Conservation (phyloP, 2,888 invertebrate species). For the Tridacna gigas region DNA sequence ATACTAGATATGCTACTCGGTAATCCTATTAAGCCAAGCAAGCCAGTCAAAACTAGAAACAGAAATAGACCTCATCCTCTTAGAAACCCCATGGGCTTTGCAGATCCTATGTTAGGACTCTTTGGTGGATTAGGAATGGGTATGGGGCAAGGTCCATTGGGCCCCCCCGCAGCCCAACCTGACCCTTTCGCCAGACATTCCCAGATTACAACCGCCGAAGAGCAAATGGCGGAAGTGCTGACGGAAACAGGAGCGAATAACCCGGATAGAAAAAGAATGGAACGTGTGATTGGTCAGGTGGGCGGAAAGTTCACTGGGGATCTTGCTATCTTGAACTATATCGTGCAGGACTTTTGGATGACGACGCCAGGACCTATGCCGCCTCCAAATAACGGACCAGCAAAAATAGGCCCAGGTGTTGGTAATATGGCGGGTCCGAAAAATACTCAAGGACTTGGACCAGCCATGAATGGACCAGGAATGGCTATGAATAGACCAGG, state of each 20-base stretch:
- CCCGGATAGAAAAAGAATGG: constrained; percentile 43
- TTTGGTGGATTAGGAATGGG: not conserved
- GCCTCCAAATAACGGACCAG: constrained; percentile 19
- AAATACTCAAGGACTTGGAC: not conserved
- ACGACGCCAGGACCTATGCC: constrained; percentile 39
- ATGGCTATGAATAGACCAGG: not conserved
- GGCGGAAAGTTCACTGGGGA: constrained; percentile 46
- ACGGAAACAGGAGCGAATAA: constrained; percentile 41
- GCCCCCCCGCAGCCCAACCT: not conserved
- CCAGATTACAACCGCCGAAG: constrained; percentile 44
- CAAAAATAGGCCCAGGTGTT: constrained; percentile 5
- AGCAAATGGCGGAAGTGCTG: constrained; percentile 53
- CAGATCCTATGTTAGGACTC: not conserved
- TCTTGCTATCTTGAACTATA: constrained; percentile 41
- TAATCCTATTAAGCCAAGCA: not conserved
- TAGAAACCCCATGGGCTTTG: not conserved
- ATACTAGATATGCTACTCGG: constrained; percentile 15
- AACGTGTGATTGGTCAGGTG: constrained; percentile 33
- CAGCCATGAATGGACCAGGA: not conserved
- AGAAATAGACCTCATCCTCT: not conserved
- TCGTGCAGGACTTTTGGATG: constrained; percentile 45
- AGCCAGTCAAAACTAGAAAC: not conserved
- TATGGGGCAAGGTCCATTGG: not conserved
- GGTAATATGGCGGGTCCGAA: not conserved
- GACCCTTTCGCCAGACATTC: constrained; percentile 26